Evolutionary conservation across 2,797 vertebrate species (phyloP), one percentile per base, ranked within the genome.

Genomic region (Salarias fasciatus): DNA sequence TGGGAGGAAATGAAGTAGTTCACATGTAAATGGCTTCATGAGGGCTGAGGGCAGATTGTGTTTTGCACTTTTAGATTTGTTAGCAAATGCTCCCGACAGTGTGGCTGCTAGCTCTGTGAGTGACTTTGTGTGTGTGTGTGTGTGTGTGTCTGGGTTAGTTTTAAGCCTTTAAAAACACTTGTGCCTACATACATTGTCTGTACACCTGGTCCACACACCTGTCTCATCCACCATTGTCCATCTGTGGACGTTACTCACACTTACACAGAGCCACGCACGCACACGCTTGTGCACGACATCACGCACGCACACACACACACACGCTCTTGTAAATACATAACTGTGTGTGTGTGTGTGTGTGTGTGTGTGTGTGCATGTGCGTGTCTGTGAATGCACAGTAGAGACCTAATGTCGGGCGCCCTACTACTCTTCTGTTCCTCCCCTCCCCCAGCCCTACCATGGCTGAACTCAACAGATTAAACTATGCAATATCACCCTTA

Each of bases 401-500:
- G 53, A 82, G 77, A 68, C 72, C 51, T 82, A 81, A 83, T 84
- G 85, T 74, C 76, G 85, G 63, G 56, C 79, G 35, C 81, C 77
- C 86, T 78, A 69, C 79, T 72, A 78, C 77, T 78, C 77, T 81
- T 83, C 80, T 56, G 53, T 53, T 66, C 35, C 68, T 76, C 84
- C 86, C 83, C 77, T 83, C 81, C 86, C 84, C 82, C 63, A 75
- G 77, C 80, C 84, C 68, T 74, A 72, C 84, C 69, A 69, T 71
- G 76, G 78, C 86, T 88, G 84, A 89, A 86, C 85, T 91, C 85
- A 90, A 90, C 87, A 93, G 89, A 92, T 92, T 93, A 92, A 91
- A 92, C 91, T 93, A 92, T 92, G 87, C 91, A 92, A 91, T 91
- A 91, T 89, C 89, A 91, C 86, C 89, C 87, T 83, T 77, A 90